These are phyloP conservation scores for Myanophis thanlyinensis DNA, from an alignment of 2,113 vertebrate genomes.

Conservation along the genomic window DNA sequence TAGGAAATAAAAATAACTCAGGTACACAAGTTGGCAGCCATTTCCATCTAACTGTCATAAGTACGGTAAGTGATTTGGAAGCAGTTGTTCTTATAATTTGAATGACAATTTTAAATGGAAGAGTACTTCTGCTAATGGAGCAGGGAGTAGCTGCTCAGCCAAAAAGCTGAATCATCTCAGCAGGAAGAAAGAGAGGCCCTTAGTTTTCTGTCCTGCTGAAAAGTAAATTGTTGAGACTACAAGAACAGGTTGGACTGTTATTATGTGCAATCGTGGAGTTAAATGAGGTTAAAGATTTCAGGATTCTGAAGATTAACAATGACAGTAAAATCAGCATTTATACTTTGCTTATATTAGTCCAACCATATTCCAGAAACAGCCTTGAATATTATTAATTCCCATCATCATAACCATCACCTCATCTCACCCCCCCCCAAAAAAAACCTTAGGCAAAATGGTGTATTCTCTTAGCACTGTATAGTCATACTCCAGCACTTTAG, in stretches of 20 bases:
- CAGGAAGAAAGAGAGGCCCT: background rate
- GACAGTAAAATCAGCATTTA: background rate
- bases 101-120: conserved; percentile 32
- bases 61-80: conserved; percentile 43
- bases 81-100: conserved; percentile 50
- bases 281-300: background rate
- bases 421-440: background rate
- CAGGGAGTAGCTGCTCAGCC: background rate
- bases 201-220: background rate
- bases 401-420: no score
- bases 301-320: background rate
- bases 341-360: background rate
- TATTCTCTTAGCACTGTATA: background rate
- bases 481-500: background rate
- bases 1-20: conserved; percentile 51
- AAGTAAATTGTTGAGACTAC: background rate
- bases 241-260: background rate
- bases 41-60: conserved; percentile 51
- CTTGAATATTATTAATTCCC: background rate
- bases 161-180: background rate
- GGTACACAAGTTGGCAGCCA: conserved; percentile 43
- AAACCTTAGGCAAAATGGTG: background rate
- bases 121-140: conserved; percentile 9
- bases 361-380: background rate
- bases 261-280: background rate